Base-by-base conservation (phyloP, 64 coral and sea anemone genomes). In the Montipora cactus region DNA sequence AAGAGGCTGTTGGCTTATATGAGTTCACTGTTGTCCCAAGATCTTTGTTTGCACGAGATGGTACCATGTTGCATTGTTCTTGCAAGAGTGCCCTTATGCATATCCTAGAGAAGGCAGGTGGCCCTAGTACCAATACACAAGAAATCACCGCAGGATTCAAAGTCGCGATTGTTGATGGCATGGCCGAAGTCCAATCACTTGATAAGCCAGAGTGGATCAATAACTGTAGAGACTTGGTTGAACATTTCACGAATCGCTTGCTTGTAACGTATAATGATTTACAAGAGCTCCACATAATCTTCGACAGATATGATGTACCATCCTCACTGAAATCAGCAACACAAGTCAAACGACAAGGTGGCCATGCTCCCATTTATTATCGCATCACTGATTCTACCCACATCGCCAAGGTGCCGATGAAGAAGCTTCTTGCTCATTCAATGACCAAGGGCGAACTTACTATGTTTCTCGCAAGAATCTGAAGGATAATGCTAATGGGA, bases 391-490 rank as follows among this genome's bases (percentile, higher is more conserved):
- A 62, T 84, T 84, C 81, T 84, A 84, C 81, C 81, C 53, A 62
- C 81, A 62, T 84, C 53, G 81, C 81, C 81, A 84, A 84, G 81
- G 81, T 84, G 58, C 81, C 53, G 18, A 84, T 84, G 81, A 62
- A 84, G 81, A 84, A 84, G 81, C 81, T 84, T 84, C 81, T 84
- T 62, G 81, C 81, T 62, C 81, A 84, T 84, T 62, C 81, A 68
- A 87, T 23, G 82, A 93, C 91, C 82, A 93, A 93, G 73, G 90
- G 50, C 67, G 49, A 92, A 92, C 90, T 92, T 84, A 84, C 90
- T 64, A 92, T 50, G 67, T 76, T 92, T 92, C 90, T 92, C 51
- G 79, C 67, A 83, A 92, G 90, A 92, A 92, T 75, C 80, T 28
- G 28, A 28, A 28, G 28, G 90, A 87, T 76, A 67, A 77, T 77